Percentiles rank a stretch among this genome's conserved stretches.
These are phyloP conservation scores for Eristalis pertinax DNA, from an alignment of 2,888 invertebrate genomes.

Conservation along the genomic window DNA sequence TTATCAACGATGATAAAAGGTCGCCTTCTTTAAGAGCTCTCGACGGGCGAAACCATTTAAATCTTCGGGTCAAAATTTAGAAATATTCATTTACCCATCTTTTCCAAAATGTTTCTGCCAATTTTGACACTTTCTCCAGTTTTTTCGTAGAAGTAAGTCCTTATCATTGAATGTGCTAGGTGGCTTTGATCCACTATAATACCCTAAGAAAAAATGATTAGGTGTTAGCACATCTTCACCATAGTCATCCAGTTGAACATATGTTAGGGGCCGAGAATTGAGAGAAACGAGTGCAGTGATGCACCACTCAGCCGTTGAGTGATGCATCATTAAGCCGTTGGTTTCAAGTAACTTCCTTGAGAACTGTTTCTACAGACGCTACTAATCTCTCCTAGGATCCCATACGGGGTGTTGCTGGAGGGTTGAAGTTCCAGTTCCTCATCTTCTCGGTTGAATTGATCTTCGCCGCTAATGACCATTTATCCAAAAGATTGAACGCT, in stretches of 20 bases:
- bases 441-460: conserved; percentile 34
- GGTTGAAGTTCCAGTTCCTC: not conserved
- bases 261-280: conserved; percentile 66
- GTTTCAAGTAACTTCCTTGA: conserved; percentile 60
- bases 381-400: conserved; percentile 52
- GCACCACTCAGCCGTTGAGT: no score
- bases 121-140: conserved; percentile 48
- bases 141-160: conserved; percentile 33
- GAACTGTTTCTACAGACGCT: conserved; percentile 59
- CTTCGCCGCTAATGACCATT: not conserved
- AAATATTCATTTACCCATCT: conserved; percentile 67
- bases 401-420: not conserved
- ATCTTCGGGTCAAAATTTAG: conserved; percentile 54
- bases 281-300: conserved; percentile 33
- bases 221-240: conserved; percentile 68
- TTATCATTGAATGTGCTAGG: conserved; percentile 48
- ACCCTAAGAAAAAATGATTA: not conserved
- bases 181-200: conserved; percentile 43
- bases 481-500: conserved; percentile 1
- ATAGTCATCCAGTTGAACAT: conserved; percentile 45
- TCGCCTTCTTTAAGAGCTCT: conserved; percentile 50
- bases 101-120: conserved; percentile 56
- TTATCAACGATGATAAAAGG: conserved; percentile 49
- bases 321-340: conserved; percentile 70
- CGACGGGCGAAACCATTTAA: conserved; percentile 56